phyloP scores from a whole-genome alignment of 2,797 vertebrate genomes.

The Ceryle rudis region DNA sequence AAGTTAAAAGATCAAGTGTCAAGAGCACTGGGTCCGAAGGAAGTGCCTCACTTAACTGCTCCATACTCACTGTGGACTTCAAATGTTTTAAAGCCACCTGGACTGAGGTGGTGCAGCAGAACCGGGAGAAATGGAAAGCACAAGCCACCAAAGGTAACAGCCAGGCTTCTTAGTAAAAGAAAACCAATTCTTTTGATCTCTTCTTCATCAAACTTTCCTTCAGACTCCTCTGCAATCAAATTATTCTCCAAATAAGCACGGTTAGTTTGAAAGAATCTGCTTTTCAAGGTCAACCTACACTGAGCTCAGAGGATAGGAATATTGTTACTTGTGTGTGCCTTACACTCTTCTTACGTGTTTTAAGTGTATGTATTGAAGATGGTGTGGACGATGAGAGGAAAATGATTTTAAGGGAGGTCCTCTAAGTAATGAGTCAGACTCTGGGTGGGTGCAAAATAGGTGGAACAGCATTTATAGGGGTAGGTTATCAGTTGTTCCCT shows the following conservation, averaged over 20 bases:
- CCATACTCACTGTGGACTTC: slow-evolving; percentile 86
- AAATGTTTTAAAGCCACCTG: slow-evolving; percentile 89
- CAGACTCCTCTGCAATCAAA: background rate
- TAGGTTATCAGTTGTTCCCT: background rate
- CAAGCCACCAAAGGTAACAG: slow-evolving; percentile 89
- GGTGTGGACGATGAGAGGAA: background rate
- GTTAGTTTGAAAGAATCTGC: background rate
- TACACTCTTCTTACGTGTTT: accelerated
- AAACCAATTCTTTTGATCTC: background rate
- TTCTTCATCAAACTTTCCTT: slow-evolving; percentile 3
- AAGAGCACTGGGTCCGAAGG: slow-evolving; percentile 88
- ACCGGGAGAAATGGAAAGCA: slow-evolving; percentile 91
- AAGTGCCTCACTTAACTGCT: slow-evolving; percentile 87
- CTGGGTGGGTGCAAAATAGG: background rate
- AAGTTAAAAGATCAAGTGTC: slow-evolving; percentile 85
- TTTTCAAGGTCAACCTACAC: background rate
- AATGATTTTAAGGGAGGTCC: background rate
- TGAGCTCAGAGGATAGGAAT: background rate
- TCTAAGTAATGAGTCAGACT: background rate
- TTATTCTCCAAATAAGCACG: background rate
- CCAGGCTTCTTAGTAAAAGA: background rate
- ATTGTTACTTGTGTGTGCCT: background rate
- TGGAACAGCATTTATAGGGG: background rate
- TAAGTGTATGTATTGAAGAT: background rate
- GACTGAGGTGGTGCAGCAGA: slow-evolving; percentile 89